A percentile compares a stretch with the other conserved stretches of the same genome.
phyloP scores from a whole-genome alignment of 2,888 invertebrate species.

The Meliscaeva auricollis region DNA sequence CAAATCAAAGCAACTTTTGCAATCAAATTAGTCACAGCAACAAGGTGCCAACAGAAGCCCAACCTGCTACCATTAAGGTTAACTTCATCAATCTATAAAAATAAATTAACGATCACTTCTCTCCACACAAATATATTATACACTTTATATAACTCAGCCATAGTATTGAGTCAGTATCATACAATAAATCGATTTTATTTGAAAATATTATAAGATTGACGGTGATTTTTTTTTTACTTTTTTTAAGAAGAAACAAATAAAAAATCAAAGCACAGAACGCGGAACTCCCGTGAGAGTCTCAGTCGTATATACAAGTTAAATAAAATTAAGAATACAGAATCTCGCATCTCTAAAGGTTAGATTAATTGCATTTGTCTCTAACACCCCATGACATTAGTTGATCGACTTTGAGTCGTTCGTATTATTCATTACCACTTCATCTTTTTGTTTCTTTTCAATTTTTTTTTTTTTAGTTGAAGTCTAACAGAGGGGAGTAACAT shows the following conservation, averaged over 20 bases:
- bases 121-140: not conserved
- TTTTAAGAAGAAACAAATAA: not conserved
- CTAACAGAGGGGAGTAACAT: conserved; percentile 22
- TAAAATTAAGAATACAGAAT: conserved; percentile 13
- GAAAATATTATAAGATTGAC: not conserved
- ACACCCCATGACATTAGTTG: conserved; percentile 36
- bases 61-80: conserved; percentile 62
- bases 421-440: conserved; percentile 51
- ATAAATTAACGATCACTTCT: conserved; percentile 26
- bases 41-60: conserved; percentile 60
- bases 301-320: not conserved
- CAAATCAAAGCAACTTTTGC: conserved; percentile 34
- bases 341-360: conserved; percentile 65
- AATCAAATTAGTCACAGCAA: conserved; percentile 43
- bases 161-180: too few species aligned
- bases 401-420: conserved; percentile 52
- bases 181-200: conserved; percentile 29
- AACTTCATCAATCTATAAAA: conserved; percentile 38
- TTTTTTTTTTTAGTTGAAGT: not conserved
- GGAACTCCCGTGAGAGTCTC: conserved; percentile 24
- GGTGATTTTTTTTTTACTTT: conserved; percentile 5
- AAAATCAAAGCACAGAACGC: conserved; percentile 29
- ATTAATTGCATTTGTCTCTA: conserved; percentile 69
- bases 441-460: conserved; percentile 6
- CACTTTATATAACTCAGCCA: not conserved